phyloP scores from a whole-genome alignment of 1,140 invertebrate species.

The Hyles vespertilio region DNA sequence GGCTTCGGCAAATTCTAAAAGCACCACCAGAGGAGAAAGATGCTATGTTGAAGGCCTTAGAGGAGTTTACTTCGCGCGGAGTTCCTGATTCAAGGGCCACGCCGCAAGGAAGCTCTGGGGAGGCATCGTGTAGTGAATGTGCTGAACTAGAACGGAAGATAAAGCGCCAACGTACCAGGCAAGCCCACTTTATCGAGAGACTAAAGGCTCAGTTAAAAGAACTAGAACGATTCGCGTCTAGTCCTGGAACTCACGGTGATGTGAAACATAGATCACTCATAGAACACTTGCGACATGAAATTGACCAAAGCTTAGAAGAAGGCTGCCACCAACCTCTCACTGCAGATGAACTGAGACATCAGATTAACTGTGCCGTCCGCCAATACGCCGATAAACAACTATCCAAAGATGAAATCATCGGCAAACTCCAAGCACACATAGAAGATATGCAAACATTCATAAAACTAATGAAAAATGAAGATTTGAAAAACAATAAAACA shows the following conservation, averaged over 20 bases:
- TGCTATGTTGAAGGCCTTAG: constrained; percentile 92
- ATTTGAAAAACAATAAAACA: constrained; percentile 77
- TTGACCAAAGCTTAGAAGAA: constrained; percentile 83
- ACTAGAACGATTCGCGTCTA: constrained; percentile 86
- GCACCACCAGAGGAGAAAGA: constrained; percentile 92
- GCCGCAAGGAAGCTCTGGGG: constrained; percentile 59
- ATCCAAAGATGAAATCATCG: constrained; percentile 90
- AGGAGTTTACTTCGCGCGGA: constrained; percentile 98
- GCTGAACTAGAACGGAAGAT: constrained; percentile 66
- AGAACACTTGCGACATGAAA: constrained; percentile 88
- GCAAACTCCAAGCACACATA: constrained; percentile 97
- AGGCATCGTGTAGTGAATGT: constrained; percentile 54
- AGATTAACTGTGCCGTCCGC: constrained; percentile 80
- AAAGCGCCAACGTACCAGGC: constrained; percentile 50
- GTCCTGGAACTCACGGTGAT: constrained; percentile 35
- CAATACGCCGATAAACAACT: constrained; percentile 95
- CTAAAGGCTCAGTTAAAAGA: constrained; percentile 95
- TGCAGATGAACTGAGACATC: constrained; percentile 78
- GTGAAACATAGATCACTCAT: constrained; percentile 90
- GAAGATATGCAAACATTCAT: constrained; percentile 98
- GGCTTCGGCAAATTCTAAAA: constrained; percentile 95
- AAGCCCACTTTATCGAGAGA: constrained; percentile 85
- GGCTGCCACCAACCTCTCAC: constrained; percentile 80
- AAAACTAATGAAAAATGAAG: constrained; percentile 93
- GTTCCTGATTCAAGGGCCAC: constrained; percentile 83